These are phyloP conservation scores for Notarius quadriscutis DNA, from an alignment of 2,113 vertebrate genomes.

Conservation along the genomic window DNA sequence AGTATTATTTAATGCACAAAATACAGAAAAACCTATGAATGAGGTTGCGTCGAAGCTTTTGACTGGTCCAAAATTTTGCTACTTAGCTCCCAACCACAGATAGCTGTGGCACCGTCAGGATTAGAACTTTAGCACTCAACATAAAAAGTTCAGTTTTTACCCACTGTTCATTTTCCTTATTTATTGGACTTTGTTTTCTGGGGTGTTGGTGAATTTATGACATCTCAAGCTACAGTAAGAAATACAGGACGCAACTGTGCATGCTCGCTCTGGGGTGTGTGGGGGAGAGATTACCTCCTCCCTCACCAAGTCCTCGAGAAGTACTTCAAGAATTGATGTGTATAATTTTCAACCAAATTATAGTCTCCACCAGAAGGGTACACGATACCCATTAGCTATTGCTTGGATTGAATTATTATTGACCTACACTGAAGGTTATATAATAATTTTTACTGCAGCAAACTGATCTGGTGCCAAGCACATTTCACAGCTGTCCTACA, in stretches of 20 bases:
- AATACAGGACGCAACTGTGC: background rate
- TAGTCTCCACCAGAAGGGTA: background rate
- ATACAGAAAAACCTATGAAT: too few species aligned
- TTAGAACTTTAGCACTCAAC: background rate
- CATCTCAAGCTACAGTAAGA: background rate
- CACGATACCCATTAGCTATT: background rate
- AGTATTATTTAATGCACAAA: too few species aligned
- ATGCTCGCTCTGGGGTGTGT: background rate
- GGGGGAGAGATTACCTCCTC: background rate
- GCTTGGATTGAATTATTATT: background rate
- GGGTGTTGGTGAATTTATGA: background rate
- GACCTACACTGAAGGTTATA: background rate
- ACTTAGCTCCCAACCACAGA: background rate
- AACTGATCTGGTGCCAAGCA: background rate
- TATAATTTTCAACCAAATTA: too few species aligned
- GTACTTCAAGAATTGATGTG: background rate
- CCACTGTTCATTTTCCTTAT: background rate
- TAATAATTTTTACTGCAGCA: background rate
- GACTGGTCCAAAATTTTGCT: too few species aligned
- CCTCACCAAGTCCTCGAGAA: background rate
- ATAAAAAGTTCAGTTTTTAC: background rate
- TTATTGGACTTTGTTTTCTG: background rate
- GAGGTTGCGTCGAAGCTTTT: too few species aligned
- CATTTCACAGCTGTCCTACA: background rate
- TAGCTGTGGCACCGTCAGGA: background rate